These are phyloP conservation scores for Macrobrachium nipponense DNA, from an alignment of 1,140 invertebrate species.

Conservation along the genomic window DNA sequence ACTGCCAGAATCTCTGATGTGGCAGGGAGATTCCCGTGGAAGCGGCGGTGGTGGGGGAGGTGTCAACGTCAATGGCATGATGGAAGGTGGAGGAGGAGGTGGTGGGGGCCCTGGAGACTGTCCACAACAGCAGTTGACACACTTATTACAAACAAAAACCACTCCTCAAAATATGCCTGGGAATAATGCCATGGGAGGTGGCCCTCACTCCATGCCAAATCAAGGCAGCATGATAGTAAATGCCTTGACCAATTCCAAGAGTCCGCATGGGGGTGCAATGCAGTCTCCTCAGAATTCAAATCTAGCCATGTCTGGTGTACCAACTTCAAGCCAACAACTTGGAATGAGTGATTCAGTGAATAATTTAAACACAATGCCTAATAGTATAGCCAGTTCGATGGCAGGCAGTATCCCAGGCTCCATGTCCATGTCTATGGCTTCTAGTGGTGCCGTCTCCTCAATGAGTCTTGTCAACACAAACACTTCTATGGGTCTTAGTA, in stretches of 20 bases:
- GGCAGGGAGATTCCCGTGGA: conserved; percentile 43
- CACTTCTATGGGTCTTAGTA: conserved; percentile 41
- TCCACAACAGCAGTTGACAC: conserved; percentile 50
- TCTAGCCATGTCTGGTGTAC: conserved; percentile 46
- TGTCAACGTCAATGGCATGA: conserved; percentile 26
- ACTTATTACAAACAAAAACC: conserved; percentile 42
- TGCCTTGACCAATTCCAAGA: conserved; percentile 54
- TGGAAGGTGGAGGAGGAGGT: conserved; percentile 32
- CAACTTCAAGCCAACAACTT: conserved; percentile 50
- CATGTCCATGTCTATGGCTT: conserved; percentile 52
- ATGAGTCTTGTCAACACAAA: conserved; percentile 55
- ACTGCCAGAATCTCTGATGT: conserved; percentile 52
- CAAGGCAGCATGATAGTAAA: conserved; percentile 57
- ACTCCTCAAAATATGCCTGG: conserved; percentile 45
- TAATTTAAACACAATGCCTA: conserved; percentile 54
- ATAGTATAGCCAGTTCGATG: conserved; percentile 56
- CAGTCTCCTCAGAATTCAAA: conserved; percentile 54
- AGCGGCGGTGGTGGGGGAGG: conserved; percentile 41
- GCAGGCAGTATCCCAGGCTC: conserved; percentile 41
- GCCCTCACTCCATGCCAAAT: conserved; percentile 46
- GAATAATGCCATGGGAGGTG: conserved; percentile 41
- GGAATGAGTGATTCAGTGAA: conserved; percentile 52
- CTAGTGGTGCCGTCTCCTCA: conserved; percentile 48
- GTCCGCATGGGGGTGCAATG: conserved; percentile 49
- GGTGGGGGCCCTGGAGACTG: conserved; percentile 37